Base-by-base conservation (phyloP, 2,113 vertebrate genomes). In the Ondatra zibethicus region DNA sequence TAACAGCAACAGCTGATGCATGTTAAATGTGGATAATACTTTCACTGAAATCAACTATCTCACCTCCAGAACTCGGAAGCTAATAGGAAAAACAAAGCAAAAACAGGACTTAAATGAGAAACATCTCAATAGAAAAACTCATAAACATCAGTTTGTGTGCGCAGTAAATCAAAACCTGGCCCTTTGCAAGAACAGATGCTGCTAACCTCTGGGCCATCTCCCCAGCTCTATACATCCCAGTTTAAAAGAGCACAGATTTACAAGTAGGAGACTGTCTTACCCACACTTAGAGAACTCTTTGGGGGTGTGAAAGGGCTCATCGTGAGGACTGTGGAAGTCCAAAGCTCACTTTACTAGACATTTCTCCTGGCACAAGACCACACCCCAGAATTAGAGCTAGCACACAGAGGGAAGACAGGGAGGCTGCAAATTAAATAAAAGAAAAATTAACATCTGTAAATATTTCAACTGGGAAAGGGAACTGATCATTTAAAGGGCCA, bases 21-120 rank as follows among this genome's bases (percentile, higher is more conserved):
- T 73, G 36, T 2, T 61, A 70, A 85, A 36, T 55, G 68, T 10
- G 23, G 61, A 31, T 11, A 52, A 39, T 14, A 12, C 45, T 52
- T 88, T 66, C 75, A 50, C n/a, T 75, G 16, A 92, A 77, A 63
- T 88, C 50, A 84, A 9, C 61, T 58, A 66, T 72, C 5, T 3
- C 93, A 39, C n/a, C 80, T 81, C 70, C 65, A 93, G 52, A 92
- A 92, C 73, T 42, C 84, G 55, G 52, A 81, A 81, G 77, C 76
- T 5, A 82, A 29, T 27, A 7, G 4, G n/a, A 36, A 80, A 81
- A 81, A 55, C 80, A 82, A 80, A 82, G n/a, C 50, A 25, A 75
- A 96, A 76, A 23, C 4, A 80, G 17, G 45, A 88, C 33, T 76
- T 76, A 52, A 68, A 33, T 31, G n/a, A 96, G 42, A 94, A 96